Evolutionary conservation across 2,797 vertebrate genomes (phyloP), one percentile per base, ranked within the genome.

Genomic region (Neostethus bicornis): DNA sequence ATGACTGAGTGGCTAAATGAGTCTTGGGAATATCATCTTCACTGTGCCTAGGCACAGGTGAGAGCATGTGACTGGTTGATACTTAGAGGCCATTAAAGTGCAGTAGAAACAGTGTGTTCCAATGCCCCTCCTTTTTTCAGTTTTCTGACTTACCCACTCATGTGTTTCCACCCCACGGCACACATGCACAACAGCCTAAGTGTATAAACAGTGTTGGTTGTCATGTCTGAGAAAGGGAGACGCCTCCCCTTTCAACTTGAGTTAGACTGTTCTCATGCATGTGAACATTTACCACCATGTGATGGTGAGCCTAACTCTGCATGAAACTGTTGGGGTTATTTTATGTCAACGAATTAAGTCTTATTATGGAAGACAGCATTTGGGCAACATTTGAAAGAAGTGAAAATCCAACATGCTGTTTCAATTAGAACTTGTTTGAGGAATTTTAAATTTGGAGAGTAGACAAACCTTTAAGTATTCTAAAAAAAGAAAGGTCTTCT

Each of bases 11-110:
- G 64, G 66, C 54, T 63, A 52, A 55, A 39, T 1, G 10, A 77
- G 47, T 64, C 46, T 62, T 60, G 49, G 58, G 56, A 79, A 80
- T 47, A 66, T 47, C 24, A 51, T 47, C 50, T 9, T 21, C 10
- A 47, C 56, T 37, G 55, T 20, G 29, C 47, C 32, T 58, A 38
- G 52, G 74, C 85, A 85, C 83, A 85, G 73, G 78, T 77, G 75
- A 39, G 38, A 74, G 84, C 85, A 89, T 79, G 87, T 89, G 88
- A 90, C 76, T 65, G 63, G 66, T 7, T 59, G 52, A 68, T 65
- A 46, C 67, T 60, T 63, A 68, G 8, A 41, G 23, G 38, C 61
- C 42, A 46, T 41, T 54, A 57, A 34, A 52, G 47, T 29, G 65
- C 47, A 51, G 51, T 29, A 72, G 60, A 77, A 75, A 83, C 76